Conservation (phyloP, 2,797 vertebrate genomes). For the Nyctalus aviator region DNA sequence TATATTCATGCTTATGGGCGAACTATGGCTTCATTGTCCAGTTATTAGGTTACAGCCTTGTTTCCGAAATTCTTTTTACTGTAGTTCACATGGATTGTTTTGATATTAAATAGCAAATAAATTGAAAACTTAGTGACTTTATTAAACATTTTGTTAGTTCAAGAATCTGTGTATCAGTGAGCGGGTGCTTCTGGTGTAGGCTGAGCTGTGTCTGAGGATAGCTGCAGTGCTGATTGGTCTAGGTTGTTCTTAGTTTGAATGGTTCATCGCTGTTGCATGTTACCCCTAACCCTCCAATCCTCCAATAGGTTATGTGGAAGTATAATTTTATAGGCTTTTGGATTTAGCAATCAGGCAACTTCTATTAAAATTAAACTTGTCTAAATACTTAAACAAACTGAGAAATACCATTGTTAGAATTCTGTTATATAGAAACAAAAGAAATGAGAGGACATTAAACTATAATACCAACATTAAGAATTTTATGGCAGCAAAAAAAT, state of each 20-base stretch:
- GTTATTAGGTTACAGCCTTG: background rate
- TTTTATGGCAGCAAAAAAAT: background rate
- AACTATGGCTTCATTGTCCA: background rate
- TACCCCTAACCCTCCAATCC: background rate
- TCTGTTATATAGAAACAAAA: background rate
- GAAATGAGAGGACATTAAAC: background rate
- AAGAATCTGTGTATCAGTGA: background rate
- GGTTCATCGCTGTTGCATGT: background rate
- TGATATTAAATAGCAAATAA: background rate
- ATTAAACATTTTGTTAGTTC: background rate
- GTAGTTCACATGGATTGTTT: background rate
- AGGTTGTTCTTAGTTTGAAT: background rate
- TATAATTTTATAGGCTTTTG: background rate
- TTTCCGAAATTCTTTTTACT: background rate
- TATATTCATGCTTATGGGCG: background rate
- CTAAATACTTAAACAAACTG: conserved; percentile 16
- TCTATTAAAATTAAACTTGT: background rate
- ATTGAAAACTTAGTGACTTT: background rate
- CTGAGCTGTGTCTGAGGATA: background rate
- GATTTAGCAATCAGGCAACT: background rate
- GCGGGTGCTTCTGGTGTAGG: background rate
- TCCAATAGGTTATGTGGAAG: background rate
- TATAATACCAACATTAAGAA: background rate
- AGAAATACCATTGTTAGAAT: conserved; percentile 11
- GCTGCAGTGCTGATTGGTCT: background rate